Percentiles rank a stretch among this genome's conserved stretches.
These are phyloP conservation scores for Eudemis profundana DNA, from an alignment of 2,888 invertebrate species.

Conservation along the genomic window DNA sequence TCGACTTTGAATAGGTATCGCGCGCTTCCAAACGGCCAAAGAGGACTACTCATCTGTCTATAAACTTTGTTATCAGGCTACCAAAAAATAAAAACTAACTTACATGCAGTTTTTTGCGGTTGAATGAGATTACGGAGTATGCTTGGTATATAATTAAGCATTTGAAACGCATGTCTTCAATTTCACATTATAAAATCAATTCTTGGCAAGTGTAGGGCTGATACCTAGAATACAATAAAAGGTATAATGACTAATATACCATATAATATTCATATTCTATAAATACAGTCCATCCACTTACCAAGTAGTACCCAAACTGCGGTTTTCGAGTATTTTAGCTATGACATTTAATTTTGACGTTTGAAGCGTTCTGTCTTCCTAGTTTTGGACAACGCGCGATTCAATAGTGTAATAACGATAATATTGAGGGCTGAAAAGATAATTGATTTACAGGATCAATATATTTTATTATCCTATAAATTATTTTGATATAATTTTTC, in stretches of 20 bases:
- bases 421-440: constrained; percentile 16
- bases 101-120: no score
- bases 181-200: no score
- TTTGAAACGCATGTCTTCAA: constrained; percentile 4
- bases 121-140: background rate
- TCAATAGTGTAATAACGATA: constrained; percentile 19
- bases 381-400: constrained; percentile 3
- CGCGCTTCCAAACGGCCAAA: no score
- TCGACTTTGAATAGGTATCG: no score
- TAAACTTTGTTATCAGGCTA: no score
- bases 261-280: background rate
- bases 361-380: background rate
- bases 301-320: constrained; percentile 5
- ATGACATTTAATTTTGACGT: background rate
- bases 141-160: background rate
- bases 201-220: constrained; percentile 10
- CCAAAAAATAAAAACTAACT: no score
- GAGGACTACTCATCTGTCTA: no score
- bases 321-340: background rate
- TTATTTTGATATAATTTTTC: no score
- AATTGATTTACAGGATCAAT: background rate
- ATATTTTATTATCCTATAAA: background rate
- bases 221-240: constrained; percentile 22
- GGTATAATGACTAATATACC: constrained; percentile 8
- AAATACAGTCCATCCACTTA: constrained; percentile 5